These are phyloP conservation scores for Alfaro cultratus DNA, from an alignment of 2,797 vertebrate genomes.

Conservation along the genomic window DNA sequence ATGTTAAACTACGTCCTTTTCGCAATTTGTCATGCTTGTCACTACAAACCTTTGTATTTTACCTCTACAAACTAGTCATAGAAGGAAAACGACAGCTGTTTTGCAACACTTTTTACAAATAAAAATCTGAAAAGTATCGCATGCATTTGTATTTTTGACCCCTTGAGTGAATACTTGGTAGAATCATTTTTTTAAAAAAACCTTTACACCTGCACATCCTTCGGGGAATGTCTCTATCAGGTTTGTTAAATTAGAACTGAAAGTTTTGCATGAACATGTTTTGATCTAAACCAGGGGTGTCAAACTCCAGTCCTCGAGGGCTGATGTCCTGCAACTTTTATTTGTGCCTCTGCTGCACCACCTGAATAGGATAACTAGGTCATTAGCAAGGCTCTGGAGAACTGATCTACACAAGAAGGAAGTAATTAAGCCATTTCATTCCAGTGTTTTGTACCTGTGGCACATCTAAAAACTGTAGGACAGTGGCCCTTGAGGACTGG, in stretches of 20 bases:
- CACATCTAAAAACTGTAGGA: too few species aligned
- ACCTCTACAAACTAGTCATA: not conserved
- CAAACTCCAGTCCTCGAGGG: too few species aligned
- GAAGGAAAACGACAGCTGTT: not conserved
- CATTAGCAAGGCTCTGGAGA: too few species aligned
- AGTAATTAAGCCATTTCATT: too few species aligned
- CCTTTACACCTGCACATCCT: not conserved
- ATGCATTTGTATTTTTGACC: not conserved
- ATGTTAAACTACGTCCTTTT: not conserved
- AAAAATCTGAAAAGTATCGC: not conserved
- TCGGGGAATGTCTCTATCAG: not conserved
- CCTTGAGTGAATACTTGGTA: not conserved
- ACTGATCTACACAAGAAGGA: too few species aligned
- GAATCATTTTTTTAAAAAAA: not conserved
- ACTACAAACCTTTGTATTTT: not conserved
- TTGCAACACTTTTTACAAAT: not conserved
- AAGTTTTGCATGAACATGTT: not conserved
- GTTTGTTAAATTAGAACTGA: not conserved
- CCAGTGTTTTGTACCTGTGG: too few species aligned
- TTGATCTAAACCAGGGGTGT: not conserved
- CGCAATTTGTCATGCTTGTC: not conserved
- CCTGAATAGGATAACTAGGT: too few species aligned
- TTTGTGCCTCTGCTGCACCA: too few species aligned
- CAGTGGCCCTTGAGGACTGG: too few species aligned
- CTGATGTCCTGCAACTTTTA: too few species aligned